Evolutionary conservation across 2,113 vertebrate genomes (phyloP), one percentile per base, ranked within the genome.

Genomic region (Marmota flaviventris): DNA sequence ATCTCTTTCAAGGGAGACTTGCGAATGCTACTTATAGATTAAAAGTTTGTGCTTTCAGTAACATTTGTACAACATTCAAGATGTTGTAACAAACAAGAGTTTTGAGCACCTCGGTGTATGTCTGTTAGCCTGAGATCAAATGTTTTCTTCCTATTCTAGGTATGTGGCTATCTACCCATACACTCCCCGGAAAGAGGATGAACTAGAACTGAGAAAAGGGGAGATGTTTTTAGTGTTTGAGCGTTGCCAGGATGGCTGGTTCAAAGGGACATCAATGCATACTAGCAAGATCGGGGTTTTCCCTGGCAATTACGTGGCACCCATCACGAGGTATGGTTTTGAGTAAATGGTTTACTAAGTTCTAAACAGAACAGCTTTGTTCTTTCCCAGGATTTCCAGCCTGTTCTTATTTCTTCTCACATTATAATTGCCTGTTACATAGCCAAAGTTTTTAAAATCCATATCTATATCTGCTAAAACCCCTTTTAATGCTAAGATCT

Each of bases 191-290:
- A 99, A 99, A 94, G 99, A 99, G 29, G 99, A 99, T 48, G 99
- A 99, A 92, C 98, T 99, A 97, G 99, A 99, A 88, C 98, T 99
- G 93, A 98, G 99, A 78, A 99, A 99, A 97, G 99, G 99, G 8
- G 99, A 99, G 98, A 99, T 99, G 99, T 99, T 99, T 97, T 98
- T 99, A 13, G 99, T 99, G 56, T 99, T 99, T 97, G 99, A 99
- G 75, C 99, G 99, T 96, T 99, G 99, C 97, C 99, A 99, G 95
- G 99, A 99, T 39, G 99, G 99, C 97, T 99, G 99, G 99, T 99
- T 99, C 99, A 99, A 99, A 98, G 99, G 99, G 96, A 99, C 99
- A 4, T 99, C 99, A 53, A 99, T 99, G 99, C 99, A 99, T 94
- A 99, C 99, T 1, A 99, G 99, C 98, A 99, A 99, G 98, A 99